Evolutionary conservation across 2,113 vertebrate genomes (phyloP).

Genomic region (Phrynocephalus versicolor): DNA sequence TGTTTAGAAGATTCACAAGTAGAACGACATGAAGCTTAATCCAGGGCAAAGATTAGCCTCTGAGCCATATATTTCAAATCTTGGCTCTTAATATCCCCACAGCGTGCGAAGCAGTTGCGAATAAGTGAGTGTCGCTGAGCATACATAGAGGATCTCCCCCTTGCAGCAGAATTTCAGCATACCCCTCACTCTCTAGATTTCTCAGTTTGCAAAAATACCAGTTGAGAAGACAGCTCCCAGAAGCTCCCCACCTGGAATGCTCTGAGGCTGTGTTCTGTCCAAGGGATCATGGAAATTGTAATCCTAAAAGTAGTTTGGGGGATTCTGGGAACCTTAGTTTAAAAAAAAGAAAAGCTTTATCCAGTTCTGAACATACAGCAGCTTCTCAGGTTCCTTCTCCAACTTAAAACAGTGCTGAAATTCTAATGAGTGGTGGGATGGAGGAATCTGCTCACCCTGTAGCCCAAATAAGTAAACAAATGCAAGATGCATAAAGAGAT

Average conservation of each 20-base stretch:
- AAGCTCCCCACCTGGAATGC: no score
- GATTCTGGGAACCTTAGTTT: no score
- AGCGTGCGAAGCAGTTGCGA: not conserved
- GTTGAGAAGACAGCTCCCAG: no score
- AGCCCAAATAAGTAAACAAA: slow-evolving; percentile 10
- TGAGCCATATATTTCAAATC: not conserved
- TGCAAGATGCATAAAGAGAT: not conserved
- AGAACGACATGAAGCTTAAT: not conserved
- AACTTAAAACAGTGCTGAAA: slow-evolving; percentile 1
- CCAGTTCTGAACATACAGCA: not conserved
- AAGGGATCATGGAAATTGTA: no score
- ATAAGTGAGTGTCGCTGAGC: not conserved
- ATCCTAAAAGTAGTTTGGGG: no score
- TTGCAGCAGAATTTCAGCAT: not conserved
- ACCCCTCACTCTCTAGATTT: no score
- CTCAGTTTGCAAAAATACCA: no score
- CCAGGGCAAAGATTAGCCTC: not conserved
- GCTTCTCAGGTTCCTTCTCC: accelerated
- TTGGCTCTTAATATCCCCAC: not conserved
- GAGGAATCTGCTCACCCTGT: not conserved
- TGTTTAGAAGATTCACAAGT: not conserved
- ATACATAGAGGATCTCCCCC: not conserved
- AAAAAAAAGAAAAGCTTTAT: no score
- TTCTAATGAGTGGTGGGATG: not conserved
- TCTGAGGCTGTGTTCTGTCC: no score